Evolutionary conservation across 1,140 invertebrate species (phyloP).

Genomic region (Leptinotarsa defecta): DNA sequence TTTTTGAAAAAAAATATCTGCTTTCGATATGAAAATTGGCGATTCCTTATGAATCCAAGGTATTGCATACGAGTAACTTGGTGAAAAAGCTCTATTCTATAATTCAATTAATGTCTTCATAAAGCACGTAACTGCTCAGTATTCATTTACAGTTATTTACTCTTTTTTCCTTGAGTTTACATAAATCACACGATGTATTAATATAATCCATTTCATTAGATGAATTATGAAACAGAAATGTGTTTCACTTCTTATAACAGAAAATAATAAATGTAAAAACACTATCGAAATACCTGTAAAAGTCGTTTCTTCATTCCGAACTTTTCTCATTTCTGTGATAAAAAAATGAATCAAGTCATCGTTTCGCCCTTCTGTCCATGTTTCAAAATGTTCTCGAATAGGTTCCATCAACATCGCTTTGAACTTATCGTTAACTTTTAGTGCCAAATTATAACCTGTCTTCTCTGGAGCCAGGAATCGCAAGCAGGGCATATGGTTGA

Average conservation of each 20-base stretch:
- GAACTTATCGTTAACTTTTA: constrained; percentile 48
- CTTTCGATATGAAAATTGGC: not conserved
- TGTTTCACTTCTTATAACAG: too few species aligned
- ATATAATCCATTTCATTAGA: too few species aligned
- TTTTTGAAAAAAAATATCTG: too few species aligned
- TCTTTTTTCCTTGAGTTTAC: too few species aligned
- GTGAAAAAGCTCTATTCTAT: too few species aligned
- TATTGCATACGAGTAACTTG: too few species aligned
- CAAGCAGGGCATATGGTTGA: constrained; percentile 70
- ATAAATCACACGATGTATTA: too few species aligned
- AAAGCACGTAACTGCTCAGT: too few species aligned
- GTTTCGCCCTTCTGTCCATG: constrained; percentile 59
- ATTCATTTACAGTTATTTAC: too few species aligned
- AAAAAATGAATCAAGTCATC: constrained; percentile 75
- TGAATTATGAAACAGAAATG: too few species aligned
- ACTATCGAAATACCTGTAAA: constrained; percentile 38
- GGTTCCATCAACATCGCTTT: constrained; percentile 51
- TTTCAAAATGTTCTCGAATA: constrained; percentile 63
- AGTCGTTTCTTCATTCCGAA: constrained; percentile 35
- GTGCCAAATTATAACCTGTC: constrained; percentile 63
- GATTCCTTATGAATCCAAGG: not conserved
- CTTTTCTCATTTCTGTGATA: constrained; percentile 62
- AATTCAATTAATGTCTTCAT: too few species aligned
- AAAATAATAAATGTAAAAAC: too few species aligned
- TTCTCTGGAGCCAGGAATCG: constrained; percentile 64